Evolutionary conservation across 2,888 invertebrate species (phyloP).

Genomic region (Microplitis manilae): DNA sequence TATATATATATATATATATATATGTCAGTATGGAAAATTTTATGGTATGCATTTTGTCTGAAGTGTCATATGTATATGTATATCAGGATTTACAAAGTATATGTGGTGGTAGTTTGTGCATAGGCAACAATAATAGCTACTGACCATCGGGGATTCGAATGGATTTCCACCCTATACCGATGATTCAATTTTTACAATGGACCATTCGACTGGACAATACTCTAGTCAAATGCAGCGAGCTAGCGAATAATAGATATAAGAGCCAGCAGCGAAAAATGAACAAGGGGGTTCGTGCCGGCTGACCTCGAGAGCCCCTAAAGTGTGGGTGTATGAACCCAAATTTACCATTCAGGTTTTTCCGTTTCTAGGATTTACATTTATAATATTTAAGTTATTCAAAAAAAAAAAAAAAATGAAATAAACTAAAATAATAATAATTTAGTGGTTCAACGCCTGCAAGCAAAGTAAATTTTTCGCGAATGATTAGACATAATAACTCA

Average conservation of each 20-base stretch:
- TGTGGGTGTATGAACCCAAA: slow-evolving; percentile 34
- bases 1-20: slow-evolving; percentile 23
- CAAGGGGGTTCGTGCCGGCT: slow-evolving; percentile 49
- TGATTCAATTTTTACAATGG: slow-evolving; percentile 71
- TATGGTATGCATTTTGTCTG: slow-evolving; percentile 37
- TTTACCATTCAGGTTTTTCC: background rate
- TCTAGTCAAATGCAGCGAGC: slow-evolving; percentile 64
- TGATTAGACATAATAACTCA: slow-evolving; percentile 3
- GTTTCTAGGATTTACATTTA: background rate
- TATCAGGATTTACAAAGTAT: slow-evolving; percentile 1
- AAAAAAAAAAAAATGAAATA: background rate
- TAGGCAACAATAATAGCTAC: slow-evolving; percentile 62
- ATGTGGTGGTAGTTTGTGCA: slow-evolving; percentile 41
- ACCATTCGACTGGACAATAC: slow-evolving; percentile 65
- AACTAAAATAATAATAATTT: background rate
- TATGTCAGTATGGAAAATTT: slow-evolving; percentile 28
- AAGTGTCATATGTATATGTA: slow-evolving; percentile 35
- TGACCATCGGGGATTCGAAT: slow-evolving; percentile 67
- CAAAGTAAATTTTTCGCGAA: slow-evolving; percentile 1
- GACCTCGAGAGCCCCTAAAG: slow-evolving; percentile 47
- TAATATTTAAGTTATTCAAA: background rate
- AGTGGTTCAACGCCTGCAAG: slow-evolving; percentile 5
- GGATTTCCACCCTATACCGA: slow-evolving; percentile 59
- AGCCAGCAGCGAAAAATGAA: slow-evolving; percentile 12
- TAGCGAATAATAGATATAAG: slow-evolving; percentile 42